Base-by-base conservation (phyloP, 1,140 invertebrate genomes). In the Drosophila setifemur region DNA sequence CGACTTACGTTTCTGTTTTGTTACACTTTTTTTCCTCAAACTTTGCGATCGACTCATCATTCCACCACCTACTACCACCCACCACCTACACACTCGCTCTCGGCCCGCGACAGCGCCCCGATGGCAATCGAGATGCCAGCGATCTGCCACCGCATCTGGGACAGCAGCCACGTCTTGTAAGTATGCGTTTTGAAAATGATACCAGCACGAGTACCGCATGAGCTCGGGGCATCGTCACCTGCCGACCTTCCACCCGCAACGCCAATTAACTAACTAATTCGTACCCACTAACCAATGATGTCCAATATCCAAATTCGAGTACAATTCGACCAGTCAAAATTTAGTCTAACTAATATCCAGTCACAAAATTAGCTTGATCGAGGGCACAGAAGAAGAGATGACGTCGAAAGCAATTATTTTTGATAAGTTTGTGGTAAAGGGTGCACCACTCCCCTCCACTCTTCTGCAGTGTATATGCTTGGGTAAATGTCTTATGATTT, bases 101-200 rank as follows among this genome's bases (percentile, higher is more conserved):
- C 28, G 40, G 70, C 58, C 48, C 14, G 49, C 40, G 47, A 53
- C 57, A 85, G 81, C 76, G 81, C 61, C 43, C 71, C 54, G 82
- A 86, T 88, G 88, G 88, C 73, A 76, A 88, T 88, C 81, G 83
- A 70, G 88, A 89, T 35, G 88, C 85, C 63, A 85, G 73, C 69
- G 88, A 89, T 75, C 43, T 81, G 79, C 83, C 88, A 77, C 75
- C 88, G 54, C 85, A 81, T 55, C 58, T 87, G 74, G 87, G 87
- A 81, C 87, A 89, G 35, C 43, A 64, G 40, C 88, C 73, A 70
- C 82, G 83, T 64, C 73, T 85, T 64, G 88, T 89, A 89, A 89
- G 88, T 89, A 89, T 72, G 18, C 43, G 47, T 60, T 42, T 79
- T 39, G 53, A 66, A 52, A 60, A 73, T 52, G 71, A 64, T 40